A percentile compares a stretch with the other conserved stretches of the same genome.
phyloP scores from a whole-genome alignment of 2,797 vertebrate genomes.

The Dermochelys coriacea region DNA sequence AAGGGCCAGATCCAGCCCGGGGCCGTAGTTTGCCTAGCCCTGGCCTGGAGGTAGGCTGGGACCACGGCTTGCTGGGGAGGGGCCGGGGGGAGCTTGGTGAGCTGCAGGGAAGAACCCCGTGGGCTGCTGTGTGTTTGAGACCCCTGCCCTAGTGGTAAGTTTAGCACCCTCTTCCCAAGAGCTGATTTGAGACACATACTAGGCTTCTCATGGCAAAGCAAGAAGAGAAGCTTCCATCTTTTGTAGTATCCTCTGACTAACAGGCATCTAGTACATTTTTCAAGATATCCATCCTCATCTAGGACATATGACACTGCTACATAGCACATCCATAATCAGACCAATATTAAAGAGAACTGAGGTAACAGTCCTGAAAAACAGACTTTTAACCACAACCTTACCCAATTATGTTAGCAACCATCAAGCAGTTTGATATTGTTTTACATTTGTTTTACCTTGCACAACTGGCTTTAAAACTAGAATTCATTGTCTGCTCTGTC shows the following conservation, averaged over 20 bases:
- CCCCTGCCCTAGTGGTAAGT: not conserved
- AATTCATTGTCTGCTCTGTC: not conserved
- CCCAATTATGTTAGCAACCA: not conserved
- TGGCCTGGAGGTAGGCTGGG: no score
- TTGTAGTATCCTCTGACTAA: not conserved
- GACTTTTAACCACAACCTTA: not conserved
- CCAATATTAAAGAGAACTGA: not conserved
- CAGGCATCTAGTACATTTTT: not conserved
- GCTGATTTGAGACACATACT: not conserved
- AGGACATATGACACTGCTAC: not conserved
- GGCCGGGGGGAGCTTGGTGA: no score
- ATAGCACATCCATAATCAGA: not conserved
- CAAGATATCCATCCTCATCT: not conserved
- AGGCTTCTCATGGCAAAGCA: not conserved
- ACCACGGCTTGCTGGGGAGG: no score
- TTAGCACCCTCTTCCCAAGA: not conserved
- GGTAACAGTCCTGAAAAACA: not conserved
- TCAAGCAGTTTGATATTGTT: not conserved
- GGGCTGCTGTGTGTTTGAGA: no score
- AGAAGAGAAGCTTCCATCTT: not conserved
- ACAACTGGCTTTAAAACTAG: not conserved
- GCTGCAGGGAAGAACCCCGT: no score
- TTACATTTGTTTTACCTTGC: not conserved
- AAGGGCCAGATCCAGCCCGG: no score
- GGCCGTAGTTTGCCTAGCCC: no score